Percentiles rank a stretch among this genome's conserved stretches.
Conservation (phyloP, 2,888 invertebrate genomes). For the Eilema griseolum region DNA sequence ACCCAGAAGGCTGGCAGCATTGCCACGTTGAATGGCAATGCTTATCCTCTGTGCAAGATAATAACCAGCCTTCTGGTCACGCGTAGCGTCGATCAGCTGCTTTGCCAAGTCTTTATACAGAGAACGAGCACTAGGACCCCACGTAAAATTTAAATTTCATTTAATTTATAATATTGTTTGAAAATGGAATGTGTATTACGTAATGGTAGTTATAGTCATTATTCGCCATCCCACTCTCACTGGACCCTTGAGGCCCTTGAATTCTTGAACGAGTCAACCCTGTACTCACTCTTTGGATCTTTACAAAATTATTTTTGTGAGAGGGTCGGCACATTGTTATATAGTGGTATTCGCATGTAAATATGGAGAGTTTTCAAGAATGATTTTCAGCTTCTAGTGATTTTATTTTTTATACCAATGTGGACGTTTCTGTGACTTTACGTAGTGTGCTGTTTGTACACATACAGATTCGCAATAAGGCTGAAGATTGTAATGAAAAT, state of each 20-base stretch:
- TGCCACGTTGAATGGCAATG: no score
- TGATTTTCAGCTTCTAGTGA: slow-evolving; percentile 18
- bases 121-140: no score
- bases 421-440: neutral
- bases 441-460: no score
- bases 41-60: no score
- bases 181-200: neutral
- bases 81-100: no score
- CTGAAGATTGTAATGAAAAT: no score
- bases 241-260: slow-evolving; percentile 1
- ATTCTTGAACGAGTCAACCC: neutral
- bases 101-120: no score
- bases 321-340: slow-evolving; percentile 3
- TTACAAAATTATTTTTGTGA: slow-evolving; percentile 2
- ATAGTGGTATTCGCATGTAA: neutral
- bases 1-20: no score
- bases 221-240: neutral
- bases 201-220: neutral
- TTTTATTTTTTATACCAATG: neutral
- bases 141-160: no score
- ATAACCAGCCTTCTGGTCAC: no score
- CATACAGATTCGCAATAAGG: no score
- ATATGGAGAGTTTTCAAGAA: slow-evolving; percentile 24
- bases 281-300: neutral
- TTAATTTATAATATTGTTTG: neutral